Conservation (phyloP, 2,113 vertebrate species). For the Mus spicilegus region DNA sequence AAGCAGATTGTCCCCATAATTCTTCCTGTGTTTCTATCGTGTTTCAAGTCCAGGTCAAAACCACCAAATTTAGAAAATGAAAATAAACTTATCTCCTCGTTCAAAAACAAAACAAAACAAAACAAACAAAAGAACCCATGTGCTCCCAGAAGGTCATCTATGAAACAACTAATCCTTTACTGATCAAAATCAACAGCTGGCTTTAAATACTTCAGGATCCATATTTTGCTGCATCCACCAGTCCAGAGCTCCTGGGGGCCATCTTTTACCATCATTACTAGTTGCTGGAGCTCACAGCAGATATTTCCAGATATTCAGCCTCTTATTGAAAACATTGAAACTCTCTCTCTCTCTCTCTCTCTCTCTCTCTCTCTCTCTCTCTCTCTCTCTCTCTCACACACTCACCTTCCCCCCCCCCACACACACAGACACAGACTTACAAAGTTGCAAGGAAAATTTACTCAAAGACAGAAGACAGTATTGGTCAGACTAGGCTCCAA, state of each 20-base stretch:
- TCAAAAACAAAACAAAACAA: no score
- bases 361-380: no score
- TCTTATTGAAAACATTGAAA: background rate
- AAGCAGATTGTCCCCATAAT: background rate
- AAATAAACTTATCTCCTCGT: background rate
- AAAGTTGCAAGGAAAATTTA: background rate
- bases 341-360: no score
- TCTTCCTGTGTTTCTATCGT: background rate
- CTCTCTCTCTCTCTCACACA: no score
- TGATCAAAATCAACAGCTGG: background rate
- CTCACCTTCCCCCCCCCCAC: no score
- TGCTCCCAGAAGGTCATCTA: background rate
- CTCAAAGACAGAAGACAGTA: background rate
- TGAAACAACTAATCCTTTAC: background rate
- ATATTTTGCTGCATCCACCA: background rate
- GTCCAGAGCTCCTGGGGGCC: background rate
- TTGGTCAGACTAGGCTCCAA: background rate
- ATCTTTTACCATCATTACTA: background rate
- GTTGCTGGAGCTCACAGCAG: fast-evolving
- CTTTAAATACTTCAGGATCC: background rate
- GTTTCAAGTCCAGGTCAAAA: background rate
- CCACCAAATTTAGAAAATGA: background rate
- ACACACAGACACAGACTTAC: background rate
- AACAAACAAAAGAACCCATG: background rate
- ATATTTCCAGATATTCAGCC: background rate